Percentiles rank a stretch among this genome's conserved stretches.
phyloP scores from a whole-genome alignment of 2,888 invertebrate genomes.

The Reticulitermes lucifugus region DNA sequence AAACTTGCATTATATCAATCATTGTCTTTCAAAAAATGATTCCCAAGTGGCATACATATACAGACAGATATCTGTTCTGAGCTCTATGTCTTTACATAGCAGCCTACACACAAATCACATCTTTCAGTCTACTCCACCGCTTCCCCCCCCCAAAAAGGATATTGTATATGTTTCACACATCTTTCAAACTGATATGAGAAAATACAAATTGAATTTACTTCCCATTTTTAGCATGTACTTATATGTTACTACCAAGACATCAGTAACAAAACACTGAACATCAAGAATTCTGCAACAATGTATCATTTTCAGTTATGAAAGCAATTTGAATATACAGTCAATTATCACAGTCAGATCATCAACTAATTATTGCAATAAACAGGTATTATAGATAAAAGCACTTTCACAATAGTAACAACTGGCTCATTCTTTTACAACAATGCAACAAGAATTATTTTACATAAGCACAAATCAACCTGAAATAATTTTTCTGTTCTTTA shows the following conservation, averaged over 20 bases:
- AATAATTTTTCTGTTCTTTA: too few relatives aligned
- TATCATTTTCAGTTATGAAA: not conserved
- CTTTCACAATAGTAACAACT: too few relatives aligned
- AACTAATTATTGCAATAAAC: not conserved
- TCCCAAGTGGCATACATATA: constrained; percentile 51
- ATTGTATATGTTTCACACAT: not conserved
- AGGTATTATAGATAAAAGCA: not conserved
- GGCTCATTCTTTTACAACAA: too few relatives aligned
- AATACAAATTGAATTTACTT: constrained; percentile 6
- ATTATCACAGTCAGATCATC: not conserved
- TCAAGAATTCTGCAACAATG: not conserved
- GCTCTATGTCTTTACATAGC: not conserved
- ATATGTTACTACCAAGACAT: not conserved
- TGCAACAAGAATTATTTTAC: too few relatives aligned
- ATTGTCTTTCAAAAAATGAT: constrained; percentile 35
- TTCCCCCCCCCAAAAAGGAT: not conserved
- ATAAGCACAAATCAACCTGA: too few relatives aligned
- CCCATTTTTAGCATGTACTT: not conserved
- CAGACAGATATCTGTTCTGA: not conserved
- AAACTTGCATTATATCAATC: constrained; percentile 36
- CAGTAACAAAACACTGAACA: not conserved
- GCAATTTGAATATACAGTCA: not conserved
- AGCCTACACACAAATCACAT: constrained; percentile 26
- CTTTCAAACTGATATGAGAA: not conserved
- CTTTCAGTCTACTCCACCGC: not conserved